Evolutionary conservation across 2,797 vertebrate genomes (phyloP), one percentile per base, ranked within the genome.

Genomic region (Cossypha dichroa): DNA sequence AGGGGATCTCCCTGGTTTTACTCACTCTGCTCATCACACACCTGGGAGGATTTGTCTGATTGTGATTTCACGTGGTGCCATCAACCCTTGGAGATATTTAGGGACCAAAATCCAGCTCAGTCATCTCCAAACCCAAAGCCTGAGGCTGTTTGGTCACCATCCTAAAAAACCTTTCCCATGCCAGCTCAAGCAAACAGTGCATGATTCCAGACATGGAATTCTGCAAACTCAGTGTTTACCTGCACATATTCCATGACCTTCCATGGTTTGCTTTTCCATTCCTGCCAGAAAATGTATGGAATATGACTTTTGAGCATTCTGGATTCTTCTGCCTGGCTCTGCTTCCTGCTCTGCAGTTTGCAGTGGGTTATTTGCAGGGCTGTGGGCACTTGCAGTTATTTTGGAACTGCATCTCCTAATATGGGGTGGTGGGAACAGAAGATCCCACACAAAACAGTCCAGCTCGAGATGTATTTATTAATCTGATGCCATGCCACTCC

Each of bases 321-420:
- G 76, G 94, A 59, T 20, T 36, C 84, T 51, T 60, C 6, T 45
- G 60, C 79, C 78, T 59, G 34, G 3, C 64, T 34, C 85, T 64
- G 78, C 78, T 46, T 14, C 82, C 76, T 62, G 49, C 41, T 14
- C 75, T 83, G 85, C 52, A 9, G 43, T 90, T 93, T 60, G 14
- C 58, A 29, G 59, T 10, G 76, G 86, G 90, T 34, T 54, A 75
- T 74, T 28, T 40, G 69, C 82, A 16, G 5, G 64, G 36, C 74
- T 33, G 3, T 20, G 12, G 82, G 81, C 60, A 90, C 69, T 77
- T 6, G 54, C 48, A 34, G 85, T 86, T 90, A 86, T 84, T 94
- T 95, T 84, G 49, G 88, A 95, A 43, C 76, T 31, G 2, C 3
- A 34, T 68, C 79, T 95, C 95, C 85, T 84, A 90, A 93, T 88